A percentile compares a stretch with the other conserved stretches of the same genome.
phyloP scores from a whole-genome alignment of 2,888 invertebrate species.

The Epinotia bilunana region DNA sequence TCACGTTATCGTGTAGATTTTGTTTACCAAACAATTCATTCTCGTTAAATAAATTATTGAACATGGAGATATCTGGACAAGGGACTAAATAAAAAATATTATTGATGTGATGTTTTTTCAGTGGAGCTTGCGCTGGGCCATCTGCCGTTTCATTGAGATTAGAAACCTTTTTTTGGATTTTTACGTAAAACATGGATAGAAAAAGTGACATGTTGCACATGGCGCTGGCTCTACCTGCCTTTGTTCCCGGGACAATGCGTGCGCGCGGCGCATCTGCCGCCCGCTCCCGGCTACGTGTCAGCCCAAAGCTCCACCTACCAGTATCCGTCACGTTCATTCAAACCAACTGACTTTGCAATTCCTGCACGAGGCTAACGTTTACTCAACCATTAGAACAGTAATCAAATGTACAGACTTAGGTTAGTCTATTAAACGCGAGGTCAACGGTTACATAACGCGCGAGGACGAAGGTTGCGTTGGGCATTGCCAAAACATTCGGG shows the following conservation, averaged over 20 bases:
- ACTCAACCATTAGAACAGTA: constrained; percentile 41
- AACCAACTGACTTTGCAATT: constrained; percentile 40
- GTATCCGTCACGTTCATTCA: constrained; percentile 61
- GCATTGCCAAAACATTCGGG: constrained; percentile 60
- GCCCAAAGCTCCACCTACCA: constrained; percentile 51
- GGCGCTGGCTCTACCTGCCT: constrained; percentile 79
- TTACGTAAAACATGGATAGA: constrained; percentile 77
- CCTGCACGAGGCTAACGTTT: constrained; percentile 32
- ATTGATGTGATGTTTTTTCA: constrained; percentile 57
- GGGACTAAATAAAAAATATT: constrained; percentile 17
- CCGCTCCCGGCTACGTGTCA: constrained; percentile 58
- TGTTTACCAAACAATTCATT: constrained; percentile 12
- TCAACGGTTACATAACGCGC: constrained; percentile 69
- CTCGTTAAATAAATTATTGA: constrained; percentile 3
- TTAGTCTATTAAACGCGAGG: constrained; percentile 66
- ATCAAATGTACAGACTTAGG: constrained; percentile 42
- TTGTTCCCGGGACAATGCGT: constrained; percentile 77
- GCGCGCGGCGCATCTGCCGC: constrained; percentile 78
- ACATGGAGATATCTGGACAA: constrained; percentile 31
- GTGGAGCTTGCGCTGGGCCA: constrained; percentile 75
- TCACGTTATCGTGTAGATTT: background rate
- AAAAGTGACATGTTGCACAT: constrained; percentile 83
- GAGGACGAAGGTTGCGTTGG: constrained; percentile 60
- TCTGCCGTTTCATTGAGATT: constrained; percentile 79
- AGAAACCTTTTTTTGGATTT: constrained; percentile 69